Percentiles rank a stretch among this genome's conserved stretches.
These are phyloP conservation scores for Euproctis similis DNA, from an alignment of 2,888 invertebrate species.

Conservation along the genomic window DNA sequence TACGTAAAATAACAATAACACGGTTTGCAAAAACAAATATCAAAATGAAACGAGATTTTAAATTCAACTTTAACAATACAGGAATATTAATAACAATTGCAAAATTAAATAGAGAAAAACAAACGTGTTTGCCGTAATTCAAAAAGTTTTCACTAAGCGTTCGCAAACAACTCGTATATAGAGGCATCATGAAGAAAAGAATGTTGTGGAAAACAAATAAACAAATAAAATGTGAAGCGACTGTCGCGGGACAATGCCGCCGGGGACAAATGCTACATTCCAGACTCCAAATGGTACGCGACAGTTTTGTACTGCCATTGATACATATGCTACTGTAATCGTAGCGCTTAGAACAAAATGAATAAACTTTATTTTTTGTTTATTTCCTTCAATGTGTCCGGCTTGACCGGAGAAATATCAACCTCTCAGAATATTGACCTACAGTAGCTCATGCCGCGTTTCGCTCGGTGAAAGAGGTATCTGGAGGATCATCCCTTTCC, in stretches of 20 bases:
- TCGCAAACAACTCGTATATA: slow-evolving; percentile 52
- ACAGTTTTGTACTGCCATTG: slow-evolving; percentile 26
- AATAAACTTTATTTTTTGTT: too few relatives aligned
- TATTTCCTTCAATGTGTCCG: too few relatives aligned
- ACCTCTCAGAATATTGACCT: too few relatives aligned
- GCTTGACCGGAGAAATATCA: too few relatives aligned
- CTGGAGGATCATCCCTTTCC: too few relatives aligned
- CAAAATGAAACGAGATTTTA: slow-evolving; percentile 9
- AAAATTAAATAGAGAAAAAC: slow-evolving; percentile 44
- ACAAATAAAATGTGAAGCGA: slow-evolving; percentile 52
- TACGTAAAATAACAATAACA: too few relatives aligned
- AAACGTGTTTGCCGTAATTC: slow-evolving; percentile 58
- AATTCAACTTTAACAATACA: slow-evolving; percentile 45
- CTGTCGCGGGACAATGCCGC: slow-evolving; percentile 53
- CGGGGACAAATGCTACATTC: slow-evolving; percentile 66
- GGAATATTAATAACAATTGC: slow-evolving; percentile 58
- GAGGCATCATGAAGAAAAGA: slow-evolving; percentile 56
- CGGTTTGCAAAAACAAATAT: too few relatives aligned
- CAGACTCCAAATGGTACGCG: slow-evolving; percentile 40
- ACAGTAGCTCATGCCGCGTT: too few relatives aligned
- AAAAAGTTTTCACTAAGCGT: slow-evolving; percentile 69
- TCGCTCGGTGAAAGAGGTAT: too few relatives aligned
- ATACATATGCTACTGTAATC: slow-evolving; percentile 22
- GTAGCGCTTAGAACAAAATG: background rate
- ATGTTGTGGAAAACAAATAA: slow-evolving; percentile 56